A percentile compares a stretch with the other conserved stretches of the same genome.
Conservation (phyloP, 2,888 invertebrate genomes). For the Tachina fera region DNA sequence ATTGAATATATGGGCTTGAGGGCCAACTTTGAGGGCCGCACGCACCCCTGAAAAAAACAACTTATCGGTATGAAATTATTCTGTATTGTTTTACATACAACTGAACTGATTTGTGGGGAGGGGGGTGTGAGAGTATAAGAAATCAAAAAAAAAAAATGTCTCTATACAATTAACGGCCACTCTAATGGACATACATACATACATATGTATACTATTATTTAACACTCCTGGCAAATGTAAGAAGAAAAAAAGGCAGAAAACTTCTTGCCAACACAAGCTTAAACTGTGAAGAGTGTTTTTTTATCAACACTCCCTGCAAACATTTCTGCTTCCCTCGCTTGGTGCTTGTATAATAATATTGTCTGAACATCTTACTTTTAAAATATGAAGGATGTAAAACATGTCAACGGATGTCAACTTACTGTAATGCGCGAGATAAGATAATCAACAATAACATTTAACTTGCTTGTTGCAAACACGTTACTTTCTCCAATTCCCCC, state of each 20-base stretch:
- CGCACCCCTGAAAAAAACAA: no score
- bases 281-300: not conserved
- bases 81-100: no score
- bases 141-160: no score
- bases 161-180: no score
- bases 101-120: no score
- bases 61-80: no score
- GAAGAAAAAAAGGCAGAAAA: not conserved
- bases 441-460: conserved; percentile 69
- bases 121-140: no score
- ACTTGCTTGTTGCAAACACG: conserved; percentile 63
- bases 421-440: conserved; percentile 62
- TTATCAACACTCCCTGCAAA: not conserved
- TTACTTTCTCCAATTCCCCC: conserved; percentile 28
- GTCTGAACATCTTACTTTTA: conserved; percentile 21
- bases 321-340: not conserved
- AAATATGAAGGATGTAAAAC: conserved; percentile 64
- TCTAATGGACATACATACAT: no score
- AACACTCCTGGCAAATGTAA: not conserved
- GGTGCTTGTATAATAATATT: not conserved
- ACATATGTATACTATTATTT: not conserved
- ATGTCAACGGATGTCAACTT: conserved; percentile 71
- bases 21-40: no score
- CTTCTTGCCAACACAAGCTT: not conserved
- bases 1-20: no score